A percentile compares a stretch with the other conserved stretches of the same genome.
phyloP scores from a whole-genome alignment of 2,888 invertebrate genomes.

The Nymphalis urticae region DNA sequence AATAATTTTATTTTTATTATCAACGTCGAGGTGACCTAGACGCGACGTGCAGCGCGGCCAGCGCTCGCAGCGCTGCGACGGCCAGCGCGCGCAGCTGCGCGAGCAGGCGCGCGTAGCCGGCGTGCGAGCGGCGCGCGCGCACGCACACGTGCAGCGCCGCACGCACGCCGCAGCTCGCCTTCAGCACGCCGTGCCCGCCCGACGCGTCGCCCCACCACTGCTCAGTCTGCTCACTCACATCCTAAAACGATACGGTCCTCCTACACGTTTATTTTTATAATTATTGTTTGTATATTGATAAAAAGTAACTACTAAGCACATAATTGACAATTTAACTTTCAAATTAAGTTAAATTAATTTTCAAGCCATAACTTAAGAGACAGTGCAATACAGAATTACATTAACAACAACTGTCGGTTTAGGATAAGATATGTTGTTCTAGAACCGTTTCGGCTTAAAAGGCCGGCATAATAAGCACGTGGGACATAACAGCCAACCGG shows the following conservation, averaged over 20 bases:
- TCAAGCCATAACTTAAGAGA: too few relatives aligned
- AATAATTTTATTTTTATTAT: too few relatives aligned
- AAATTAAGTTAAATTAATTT: too few relatives aligned
- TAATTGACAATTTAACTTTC: too few relatives aligned
- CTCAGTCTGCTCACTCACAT: conserved; percentile 50
- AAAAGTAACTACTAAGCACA: too few relatives aligned
- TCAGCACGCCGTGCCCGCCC: conserved; percentile 53
- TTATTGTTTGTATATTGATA: too few relatives aligned
- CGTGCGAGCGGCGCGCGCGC: conserved; percentile 41
- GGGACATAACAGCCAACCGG: too few relatives aligned
- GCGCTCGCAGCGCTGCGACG: conserved; percentile 43
- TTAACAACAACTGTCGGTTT: too few relatives aligned
- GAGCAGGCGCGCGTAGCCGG: conserved; percentile 49
- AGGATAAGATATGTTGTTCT: too few relatives aligned
- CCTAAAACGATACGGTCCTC: conserved; percentile 44
- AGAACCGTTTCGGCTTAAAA: too few relatives aligned
- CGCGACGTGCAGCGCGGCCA: conserved; percentile 52
- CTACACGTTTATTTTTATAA: not conserved
- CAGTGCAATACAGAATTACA: too few relatives aligned
- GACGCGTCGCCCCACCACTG: conserved; percentile 54
- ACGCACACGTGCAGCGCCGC: conserved; percentile 35
- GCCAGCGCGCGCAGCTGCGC: conserved; percentile 44
- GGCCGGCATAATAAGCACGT: too few relatives aligned
- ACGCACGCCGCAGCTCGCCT: conserved; percentile 40
- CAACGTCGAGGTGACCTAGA: conserved; percentile 35